Conservation (phyloP, 2,888 invertebrate species). For the Ceriagrion tenellum region DNA sequence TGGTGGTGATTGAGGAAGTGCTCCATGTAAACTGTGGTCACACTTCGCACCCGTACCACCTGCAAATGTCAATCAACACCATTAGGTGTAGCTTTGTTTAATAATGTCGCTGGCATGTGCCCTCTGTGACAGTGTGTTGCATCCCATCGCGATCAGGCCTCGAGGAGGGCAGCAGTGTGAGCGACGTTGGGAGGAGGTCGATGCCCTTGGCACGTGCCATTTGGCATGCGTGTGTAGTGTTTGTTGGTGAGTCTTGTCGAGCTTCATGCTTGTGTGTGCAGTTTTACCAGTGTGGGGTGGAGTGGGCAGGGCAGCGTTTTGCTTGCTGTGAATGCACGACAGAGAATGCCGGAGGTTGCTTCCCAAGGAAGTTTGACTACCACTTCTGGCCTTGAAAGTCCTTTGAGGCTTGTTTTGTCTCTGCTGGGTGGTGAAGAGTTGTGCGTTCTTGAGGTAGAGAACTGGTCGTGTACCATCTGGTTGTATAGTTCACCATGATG, state of each 20-base stretch:
- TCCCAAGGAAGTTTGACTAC: background rate
- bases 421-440: background rate
- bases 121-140: background rate
- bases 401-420: background rate
- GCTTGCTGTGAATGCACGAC: background rate
- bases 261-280: background rate
- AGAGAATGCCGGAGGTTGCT: background rate
- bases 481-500: background rate
- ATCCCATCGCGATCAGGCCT: background rate
- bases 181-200: background rate
- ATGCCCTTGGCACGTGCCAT: background rate
- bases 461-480: background rate
- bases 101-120: background rate
- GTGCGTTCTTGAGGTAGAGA: background rate
- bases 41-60: conserved; percentile 17
- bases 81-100: conserved; percentile 14
- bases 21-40: background rate
- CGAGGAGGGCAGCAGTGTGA: background rate
- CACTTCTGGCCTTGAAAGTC: no score
- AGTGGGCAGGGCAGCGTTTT: background rate
- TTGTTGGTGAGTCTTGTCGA: background rate
- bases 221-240: background rate
- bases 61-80: background rate
- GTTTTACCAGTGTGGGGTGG: background rate
- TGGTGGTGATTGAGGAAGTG: conserved; percentile 47